phyloP scores from a whole-genome alignment of 2,113 vertebrate species.

The cattle (Bos taurus) region ARS-UCD2.0 NC_037344.1:25422001-25422500 shows the following conservation, averaged over 20 bases:
- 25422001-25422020: neutral
- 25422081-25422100: neutral
- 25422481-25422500: neutral
- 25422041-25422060: neutral
- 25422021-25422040: neutral
- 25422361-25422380: neutral
- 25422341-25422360: neutral
- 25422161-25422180: neutral
- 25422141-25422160: neutral
- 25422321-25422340: neutral
- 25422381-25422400: neutral
- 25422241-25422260: neutral
- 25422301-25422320: neutral
- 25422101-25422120: neutral
- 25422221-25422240: neutral
- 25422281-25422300: neutral
- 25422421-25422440: neutral
- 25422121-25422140: neutral
- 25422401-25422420: neutral
- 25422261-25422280: neutral
- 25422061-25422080: neutral
- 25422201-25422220: neutral
- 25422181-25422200: neutral
- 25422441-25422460: neutral
- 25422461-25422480: neutral